Base-by-base conservation (phyloP, 2,797 vertebrate species). In the Apodemus agrarius region DNA sequence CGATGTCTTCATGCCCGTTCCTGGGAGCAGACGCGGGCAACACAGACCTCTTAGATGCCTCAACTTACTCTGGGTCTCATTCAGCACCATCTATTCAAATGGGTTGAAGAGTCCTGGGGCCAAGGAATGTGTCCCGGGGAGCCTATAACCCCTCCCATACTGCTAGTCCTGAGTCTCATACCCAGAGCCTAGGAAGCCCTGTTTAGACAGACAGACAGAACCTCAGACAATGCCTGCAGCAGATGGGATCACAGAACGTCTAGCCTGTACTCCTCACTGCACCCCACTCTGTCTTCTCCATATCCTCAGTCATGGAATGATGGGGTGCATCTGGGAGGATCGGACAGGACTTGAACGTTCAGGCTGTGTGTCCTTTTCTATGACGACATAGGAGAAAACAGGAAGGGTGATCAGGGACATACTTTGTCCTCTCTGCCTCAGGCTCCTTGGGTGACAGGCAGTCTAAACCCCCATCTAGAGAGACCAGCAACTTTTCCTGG, bases 301-400 rank as follows among this genome's bases (percentile, higher is more conserved):
- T 3, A 2, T 72, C 61, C 52, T 59, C 10, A 21, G 46, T 16
- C 22, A 79, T 21, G 37, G 19, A 54, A 29, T 49, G 54, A 49
- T 29, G 5, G 37, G 3, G 2, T 49, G 21, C 13, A 3, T 2
- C 17, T 12, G 14, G 1, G 17, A 13, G 19, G 52, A 43, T 5
- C 4, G 7, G 54, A 31, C 78, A 52, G 59, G 85, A 31, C 69
- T n/a, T 22, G 6, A 57, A 34, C 19, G 3, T 10, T 37, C 52
- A 84, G 40, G 7, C 72, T 5, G 2, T 54, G n/a, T 87, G 52
- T 43, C n/a, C 61, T 83, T 76, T 74, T 59, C 75, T 5, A 8
- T 40, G n/a, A 9, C 22, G n/a, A 49, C 2, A 0, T 6, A 3
- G 57, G 89, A 8, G 43, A 37, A 11, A 26, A 37, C 52, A 12